phyloP scores from a whole-genome alignment of 2,113 vertebrate genomes.

The Prolemur simus region DNA sequence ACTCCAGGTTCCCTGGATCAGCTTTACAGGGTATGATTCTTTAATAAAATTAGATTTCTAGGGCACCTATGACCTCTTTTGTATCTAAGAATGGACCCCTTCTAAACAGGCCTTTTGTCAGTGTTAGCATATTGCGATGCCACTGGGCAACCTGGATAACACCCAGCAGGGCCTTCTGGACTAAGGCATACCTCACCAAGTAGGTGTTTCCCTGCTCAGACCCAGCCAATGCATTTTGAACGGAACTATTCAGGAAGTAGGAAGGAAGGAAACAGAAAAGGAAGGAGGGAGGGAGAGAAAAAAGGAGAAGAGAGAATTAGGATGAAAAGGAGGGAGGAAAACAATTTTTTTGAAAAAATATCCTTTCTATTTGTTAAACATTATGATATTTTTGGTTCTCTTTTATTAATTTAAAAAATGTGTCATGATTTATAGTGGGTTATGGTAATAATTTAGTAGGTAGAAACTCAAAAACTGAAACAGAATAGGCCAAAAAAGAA shows the following conservation, averaged over 20 bases:
- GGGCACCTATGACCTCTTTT: not conserved
- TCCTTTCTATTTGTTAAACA: not conserved
- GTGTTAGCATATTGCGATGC: not conserved
- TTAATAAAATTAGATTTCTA: not conserved
- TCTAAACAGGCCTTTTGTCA: not conserved
- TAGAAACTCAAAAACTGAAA: not conserved
- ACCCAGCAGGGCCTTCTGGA: not conserved
- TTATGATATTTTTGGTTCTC: not conserved
- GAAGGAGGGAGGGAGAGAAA: not conserved
- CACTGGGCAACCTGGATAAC: not conserved
- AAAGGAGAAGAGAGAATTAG: not conserved
- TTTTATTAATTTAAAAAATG: not conserved
- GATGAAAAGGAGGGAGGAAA: not conserved
- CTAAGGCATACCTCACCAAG: not conserved
- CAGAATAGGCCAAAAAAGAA: not conserved
- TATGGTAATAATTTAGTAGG: not conserved
- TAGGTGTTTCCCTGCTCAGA: not conserved
- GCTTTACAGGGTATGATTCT: not conserved
- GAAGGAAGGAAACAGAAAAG: not conserved
- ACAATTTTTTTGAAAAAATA: not conserved
- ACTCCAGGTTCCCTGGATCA: not conserved
- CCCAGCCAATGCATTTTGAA: not conserved
- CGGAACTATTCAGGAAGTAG: not conserved
- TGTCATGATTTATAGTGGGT: not conserved
- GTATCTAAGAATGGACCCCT: not conserved